Base-by-base conservation (phyloP, 30 jellyfish, hydroid and myxozoan genomes). In the Hydractinia symbiolongicarpus region DNA sequence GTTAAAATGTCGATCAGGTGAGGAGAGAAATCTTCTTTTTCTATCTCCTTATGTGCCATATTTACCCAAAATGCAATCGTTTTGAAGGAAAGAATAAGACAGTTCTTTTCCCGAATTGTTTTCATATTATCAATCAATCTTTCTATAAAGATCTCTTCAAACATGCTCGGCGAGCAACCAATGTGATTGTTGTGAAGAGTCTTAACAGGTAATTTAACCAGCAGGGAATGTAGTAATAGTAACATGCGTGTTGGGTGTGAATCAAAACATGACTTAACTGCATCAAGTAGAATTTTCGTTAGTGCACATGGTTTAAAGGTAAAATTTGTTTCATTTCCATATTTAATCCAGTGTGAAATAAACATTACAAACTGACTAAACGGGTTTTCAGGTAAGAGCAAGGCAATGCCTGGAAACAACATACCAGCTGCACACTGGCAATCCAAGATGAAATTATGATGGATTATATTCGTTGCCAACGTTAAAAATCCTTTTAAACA, bases 381-480 rank as follows among this genome's bases (percentile, higher is more conserved):
- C 44, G 77, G 49, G 44, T 9, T 55, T 19, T 44, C 54, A 13
- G 78, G 61, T 20, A 91, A 76, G 4, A 83, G 78, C 84, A 81
- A 87, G 60, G 82, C 66, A 19, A 84, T 56, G 9, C 94, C 70
- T 7, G 81, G 73, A 14, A 81, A 54, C 44, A 79, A 73, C 73
- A 90, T 84, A 8, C 90, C 95, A n/a, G 97, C 97, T 4, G 95
- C 80, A 73, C 74, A 83, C 52, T 94, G 76, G 66, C 97, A 85
- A 58, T 90, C 97, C 64, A 90, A 72, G 73, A 86, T 67, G 50
- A 76, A 85, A 40, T 78, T 83, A 49, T 81, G 88, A 53, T 55
- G 67, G 17, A 76, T 62, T 14, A 85, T 80, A 40, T 70, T 80
- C 10, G 73, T 7, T 15, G 90, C 51, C 6, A 14, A 21, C 67